Conservation (phyloP, 2,113 vertebrate genomes). For the Antennarius striatus region DNA sequence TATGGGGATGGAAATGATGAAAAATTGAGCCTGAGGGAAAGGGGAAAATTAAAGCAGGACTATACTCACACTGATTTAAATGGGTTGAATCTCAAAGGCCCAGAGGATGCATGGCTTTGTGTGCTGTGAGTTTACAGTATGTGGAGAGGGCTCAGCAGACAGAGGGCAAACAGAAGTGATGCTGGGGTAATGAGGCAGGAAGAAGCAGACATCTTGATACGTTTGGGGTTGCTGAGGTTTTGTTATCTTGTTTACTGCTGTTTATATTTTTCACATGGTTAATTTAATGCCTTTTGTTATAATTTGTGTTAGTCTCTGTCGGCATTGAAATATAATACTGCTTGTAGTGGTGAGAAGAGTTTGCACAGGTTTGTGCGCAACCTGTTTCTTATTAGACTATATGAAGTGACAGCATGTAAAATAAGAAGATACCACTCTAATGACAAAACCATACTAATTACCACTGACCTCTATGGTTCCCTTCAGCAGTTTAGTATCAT, state of each 20-base stretch:
- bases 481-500: not conserved
- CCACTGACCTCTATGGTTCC: not conserved
- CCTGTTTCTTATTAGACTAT: not conserved
- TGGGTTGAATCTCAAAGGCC: constrained; percentile 9
- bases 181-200: not conserved
- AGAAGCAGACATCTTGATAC: not conserved
- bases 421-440: not conserved
- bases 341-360: not conserved
- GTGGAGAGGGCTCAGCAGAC: not conserved
- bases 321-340: not conserved
- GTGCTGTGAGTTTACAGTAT: constrained; percentile 3
- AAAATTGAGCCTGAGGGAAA: constrained; percentile 10
- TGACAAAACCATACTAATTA: not conserved
- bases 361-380: not conserved
- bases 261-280: too few species aligned
- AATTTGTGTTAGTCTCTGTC: not conserved
- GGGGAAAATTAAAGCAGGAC: constrained; percentile 26
- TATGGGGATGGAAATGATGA: constrained; percentile 11
- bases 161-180: constrained; percentile 4
- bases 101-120: constrained; percentile 1
- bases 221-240: constrained; percentile 1
- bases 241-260: constrained; percentile 3
- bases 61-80: constrained; percentile 18
- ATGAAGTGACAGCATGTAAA: too few species aligned
- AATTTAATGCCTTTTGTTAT: not conserved